phyloP scores from a whole-genome alignment of 1,140 invertebrate genomes.

The Monochamus saltuarius region DNA sequence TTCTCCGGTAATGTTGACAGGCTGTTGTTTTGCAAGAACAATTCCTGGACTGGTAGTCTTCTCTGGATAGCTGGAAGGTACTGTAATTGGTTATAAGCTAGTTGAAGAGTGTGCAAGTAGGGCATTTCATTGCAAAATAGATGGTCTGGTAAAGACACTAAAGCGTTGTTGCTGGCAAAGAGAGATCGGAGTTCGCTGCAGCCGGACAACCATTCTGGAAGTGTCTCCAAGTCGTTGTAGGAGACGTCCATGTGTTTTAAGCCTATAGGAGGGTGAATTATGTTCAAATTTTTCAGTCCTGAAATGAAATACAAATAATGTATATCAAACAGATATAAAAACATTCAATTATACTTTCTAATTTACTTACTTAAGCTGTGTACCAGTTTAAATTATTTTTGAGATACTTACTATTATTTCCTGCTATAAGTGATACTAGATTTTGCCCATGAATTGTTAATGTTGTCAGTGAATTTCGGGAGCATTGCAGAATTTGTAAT shows the following conservation, averaged over 20 bases:
- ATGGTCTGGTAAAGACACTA: slow-evolving; percentile 69
- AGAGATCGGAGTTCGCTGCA: slow-evolving; percentile 71
- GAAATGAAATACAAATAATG: slow-evolving; percentile 45
- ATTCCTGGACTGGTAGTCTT: slow-evolving; percentile 66
- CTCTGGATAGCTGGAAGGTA: slow-evolving; percentile 69
- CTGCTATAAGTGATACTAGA: slow-evolving; percentile 68
- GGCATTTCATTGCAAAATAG: slow-evolving; percentile 71
- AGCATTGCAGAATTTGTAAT: slow-evolving; percentile 70
- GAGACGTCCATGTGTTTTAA: slow-evolving; percentile 75
- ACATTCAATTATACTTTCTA: too few relatives aligned
- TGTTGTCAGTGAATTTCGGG: slow-evolving; percentile 67
- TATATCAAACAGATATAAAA: slow-evolving; percentile 4
- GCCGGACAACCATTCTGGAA: slow-evolving; percentile 78
- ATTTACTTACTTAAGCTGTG: too few relatives aligned
- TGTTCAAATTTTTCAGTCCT: slow-evolving; percentile 67
- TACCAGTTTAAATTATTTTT: not conserved
- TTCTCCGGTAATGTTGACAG: slow-evolving; percentile 70
- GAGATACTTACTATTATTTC: slow-evolving; percentile 68
- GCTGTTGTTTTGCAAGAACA: slow-evolving; percentile 76
- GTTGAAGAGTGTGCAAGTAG: slow-evolving; percentile 67
- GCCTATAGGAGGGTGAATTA: slow-evolving; percentile 65
- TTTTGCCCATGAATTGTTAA: slow-evolving; percentile 68
- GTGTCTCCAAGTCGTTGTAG: slow-evolving; percentile 70
- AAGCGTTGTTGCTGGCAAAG: slow-evolving; percentile 72
- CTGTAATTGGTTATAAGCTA: slow-evolving; percentile 74